These are phyloP conservation scores for Cephus pulcher DNA, from an alignment of 2,888 invertebrate genomes.

Conservation along the genomic window DNA sequence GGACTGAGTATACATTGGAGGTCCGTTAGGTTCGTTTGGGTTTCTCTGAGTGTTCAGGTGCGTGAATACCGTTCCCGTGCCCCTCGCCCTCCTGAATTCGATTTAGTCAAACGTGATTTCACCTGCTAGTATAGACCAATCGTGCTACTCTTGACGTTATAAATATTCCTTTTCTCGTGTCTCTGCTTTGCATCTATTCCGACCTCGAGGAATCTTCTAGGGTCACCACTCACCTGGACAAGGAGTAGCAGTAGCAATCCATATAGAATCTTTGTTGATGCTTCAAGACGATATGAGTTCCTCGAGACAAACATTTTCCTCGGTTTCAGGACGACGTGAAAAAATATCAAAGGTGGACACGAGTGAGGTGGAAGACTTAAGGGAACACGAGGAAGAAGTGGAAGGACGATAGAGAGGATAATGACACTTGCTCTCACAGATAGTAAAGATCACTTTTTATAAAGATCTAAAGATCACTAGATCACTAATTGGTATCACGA, in stretches of 20 bases:
- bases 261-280: not conserved
- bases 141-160: not conserved
- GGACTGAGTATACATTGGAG: slow-evolving; percentile 25
- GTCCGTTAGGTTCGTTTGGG: not conserved
- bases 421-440: slow-evolving; percentile 6
- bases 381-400: not conserved
- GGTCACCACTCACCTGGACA: slow-evolving; percentile 12
- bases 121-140: not conserved
- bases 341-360: not conserved
- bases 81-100: not conserved
- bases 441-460: not conserved
- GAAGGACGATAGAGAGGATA: not conserved
- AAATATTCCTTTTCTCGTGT: not conserved
- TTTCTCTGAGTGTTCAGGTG: not conserved
- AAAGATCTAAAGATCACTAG: not conserved
- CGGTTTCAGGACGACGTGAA: not conserved
- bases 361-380: not conserved
- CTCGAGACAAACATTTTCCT: not conserved
- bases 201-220: not conserved
- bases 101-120: not conserved
- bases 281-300: not conserved
- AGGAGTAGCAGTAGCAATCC: slow-evolving; percentile 16
- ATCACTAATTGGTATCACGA: not conserved
- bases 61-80: not conserved
- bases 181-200: not conserved